Evolutionary conservation across 30 jellyfish, hydroid and myxozoan species (phyloP).

Genomic region (Cassiopea xamachana): DNA sequence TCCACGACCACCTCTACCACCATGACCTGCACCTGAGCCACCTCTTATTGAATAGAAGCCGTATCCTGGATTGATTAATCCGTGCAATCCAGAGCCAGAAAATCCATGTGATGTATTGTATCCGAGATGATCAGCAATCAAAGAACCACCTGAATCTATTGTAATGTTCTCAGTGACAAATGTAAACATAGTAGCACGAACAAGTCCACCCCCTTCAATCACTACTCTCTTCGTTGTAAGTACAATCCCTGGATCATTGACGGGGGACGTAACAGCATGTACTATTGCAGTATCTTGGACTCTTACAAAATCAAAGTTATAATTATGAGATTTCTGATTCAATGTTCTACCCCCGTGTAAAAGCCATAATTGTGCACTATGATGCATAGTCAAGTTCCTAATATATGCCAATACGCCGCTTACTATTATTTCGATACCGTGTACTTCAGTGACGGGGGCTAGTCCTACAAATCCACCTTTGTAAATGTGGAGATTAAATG

Average conservation of each 20-base stretch:
- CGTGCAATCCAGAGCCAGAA: conserved; percentile 64
- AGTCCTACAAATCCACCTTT: conserved; percentile 70
- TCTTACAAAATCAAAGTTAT: conserved; percentile 58
- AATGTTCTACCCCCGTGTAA: conserved; percentile 77
- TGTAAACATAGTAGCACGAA: conserved; percentile 65
- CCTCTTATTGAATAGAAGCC: conserved; percentile 65
- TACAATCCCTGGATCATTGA: conserved; percentile 62
- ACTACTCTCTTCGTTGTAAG: conserved; percentile 47
- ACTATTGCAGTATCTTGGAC: conserved; percentile 72
- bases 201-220: conserved; percentile 75
- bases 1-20: conserved; percentile 81
- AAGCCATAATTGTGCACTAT: conserved; percentile 62
- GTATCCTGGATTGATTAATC: conserved; percentile 57
- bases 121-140: conserved; percentile 70
- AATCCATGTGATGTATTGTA: conserved; percentile 72
- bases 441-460: conserved; percentile 73
- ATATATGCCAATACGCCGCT: conserved; percentile 72
- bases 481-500: conserved; percentile 61
- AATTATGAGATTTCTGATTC: conserved; percentile 29
- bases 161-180: conserved; percentile 72
- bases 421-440: conserved; percentile 60
- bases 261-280: conserved; percentile 75
- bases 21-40: conserved; percentile 78
- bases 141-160: conserved; percentile 65
- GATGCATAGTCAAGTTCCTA: conserved; percentile 66